Evolutionary conservation across 2,888 invertebrate genomes (phyloP).

Genomic region (Heliconius charithonia): DNA sequence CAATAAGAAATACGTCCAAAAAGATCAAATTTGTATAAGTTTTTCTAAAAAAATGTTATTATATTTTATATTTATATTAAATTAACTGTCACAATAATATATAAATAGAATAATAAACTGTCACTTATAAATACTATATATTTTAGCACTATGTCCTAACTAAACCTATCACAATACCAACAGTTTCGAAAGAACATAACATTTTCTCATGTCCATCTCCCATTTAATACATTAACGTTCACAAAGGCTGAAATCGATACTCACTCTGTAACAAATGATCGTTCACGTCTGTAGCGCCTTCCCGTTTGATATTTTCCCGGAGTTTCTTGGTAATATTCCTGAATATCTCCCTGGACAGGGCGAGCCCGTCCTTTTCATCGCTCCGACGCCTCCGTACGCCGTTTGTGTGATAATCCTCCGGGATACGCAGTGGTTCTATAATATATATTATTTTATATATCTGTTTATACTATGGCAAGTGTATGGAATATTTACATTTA

Average conservation of each 20-base stretch:
- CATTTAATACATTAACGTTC: conserved; percentile 33
- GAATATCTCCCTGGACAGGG: conserved; percentile 80
- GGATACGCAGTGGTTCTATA: conserved; percentile 74
- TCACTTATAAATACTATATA: background rate
- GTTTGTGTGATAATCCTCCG: conserved; percentile 70
- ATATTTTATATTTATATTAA: background rate
- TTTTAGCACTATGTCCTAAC: background rate
- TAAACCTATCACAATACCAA: background rate
- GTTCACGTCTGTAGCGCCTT: conserved; percentile 74
- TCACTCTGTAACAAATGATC: conserved; percentile 76
- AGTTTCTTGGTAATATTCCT: conserved; percentile 81
- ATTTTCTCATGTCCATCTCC: conserved; percentile 2
- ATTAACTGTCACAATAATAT: background rate
- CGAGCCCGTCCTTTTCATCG: conserved; percentile 77
- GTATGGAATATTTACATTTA: background rate
- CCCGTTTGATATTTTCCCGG: conserved; percentile 78
- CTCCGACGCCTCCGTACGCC: conserved; percentile 70
- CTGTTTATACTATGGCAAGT: background rate
- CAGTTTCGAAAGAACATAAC: conserved; percentile 1
- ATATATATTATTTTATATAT: conserved; percentile 23
- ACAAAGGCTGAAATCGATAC: conserved; percentile 56
- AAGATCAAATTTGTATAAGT: too few relatives aligned
- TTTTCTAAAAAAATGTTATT: too few relatives aligned
- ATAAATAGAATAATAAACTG: background rate
- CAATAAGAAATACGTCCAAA: too few relatives aligned